Conservation (phyloP, 2,888 invertebrate genomes). For the Oasisia sp. region DNA sequence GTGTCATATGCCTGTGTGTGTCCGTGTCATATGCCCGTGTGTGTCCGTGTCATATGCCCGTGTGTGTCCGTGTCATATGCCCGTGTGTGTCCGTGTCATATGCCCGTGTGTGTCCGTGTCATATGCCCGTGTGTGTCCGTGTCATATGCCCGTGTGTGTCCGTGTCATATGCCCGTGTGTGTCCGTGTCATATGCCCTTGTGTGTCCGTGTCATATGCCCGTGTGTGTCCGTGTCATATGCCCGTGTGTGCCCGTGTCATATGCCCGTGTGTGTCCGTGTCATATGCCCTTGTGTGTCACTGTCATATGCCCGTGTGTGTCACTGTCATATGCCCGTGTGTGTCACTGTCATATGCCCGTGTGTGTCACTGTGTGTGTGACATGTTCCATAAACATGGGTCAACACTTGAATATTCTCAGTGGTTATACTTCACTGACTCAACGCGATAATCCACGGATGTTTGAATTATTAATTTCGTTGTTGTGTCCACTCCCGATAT, state of each 20-base stretch:
- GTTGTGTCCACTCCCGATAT: background rate
- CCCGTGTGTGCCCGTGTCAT: too few species aligned
- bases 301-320: background rate
- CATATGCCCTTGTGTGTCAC: background rate
- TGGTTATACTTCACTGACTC: background rate
- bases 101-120: background rate
- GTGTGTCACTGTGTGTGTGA: background rate
- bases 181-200: too few species aligned
- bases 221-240: background rate
- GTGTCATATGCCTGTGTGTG: background rate
- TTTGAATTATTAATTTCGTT: constrained; percentile 6
- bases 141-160: too few species aligned
- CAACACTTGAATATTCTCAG: background rate
- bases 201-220: background rate
- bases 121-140: background rate
- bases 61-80: background rate
- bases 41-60: too few species aligned
- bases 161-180: background rate
- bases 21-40: background rate
- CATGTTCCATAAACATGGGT: background rate
- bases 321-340: too few species aligned
- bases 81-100: too few species aligned
- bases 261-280: background rate
- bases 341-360: background rate
- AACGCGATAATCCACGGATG: background rate